Evolutionary conservation across 2,797 vertebrate species (phyloP).

Genomic region (Monodelphis domestica): DNA sequence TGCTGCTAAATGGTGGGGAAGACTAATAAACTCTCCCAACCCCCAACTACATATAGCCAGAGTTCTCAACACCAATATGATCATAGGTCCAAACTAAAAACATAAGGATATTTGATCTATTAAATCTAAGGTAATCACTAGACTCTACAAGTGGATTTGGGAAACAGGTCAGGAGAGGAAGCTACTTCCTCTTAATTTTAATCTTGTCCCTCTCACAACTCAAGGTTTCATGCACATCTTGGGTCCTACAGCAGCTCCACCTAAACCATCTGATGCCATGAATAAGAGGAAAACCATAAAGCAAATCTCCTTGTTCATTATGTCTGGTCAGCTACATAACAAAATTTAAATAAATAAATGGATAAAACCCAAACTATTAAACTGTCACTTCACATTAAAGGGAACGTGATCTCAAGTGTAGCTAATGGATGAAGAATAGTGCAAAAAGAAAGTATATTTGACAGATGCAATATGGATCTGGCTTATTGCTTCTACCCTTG

Average conservation of each 20-base stretch:
- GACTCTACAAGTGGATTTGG: neutral
- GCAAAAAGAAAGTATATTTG: slow-evolving; percentile 56
- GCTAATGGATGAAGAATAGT: slow-evolving; percentile 66
- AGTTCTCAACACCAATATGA: neutral
- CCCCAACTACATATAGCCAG: neutral
- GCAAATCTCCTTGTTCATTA: slow-evolving; percentile 48
- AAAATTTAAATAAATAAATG: slow-evolving; percentile 36
- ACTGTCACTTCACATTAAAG: slow-evolving; percentile 72
- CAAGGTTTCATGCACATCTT: neutral
- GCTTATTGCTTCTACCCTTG: slow-evolving; percentile 53
- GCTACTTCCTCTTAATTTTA: neutral
- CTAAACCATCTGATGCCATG: neutral
- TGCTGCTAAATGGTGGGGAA: neutral
- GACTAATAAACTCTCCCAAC: neutral
- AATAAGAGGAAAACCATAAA: slow-evolving; percentile 4
- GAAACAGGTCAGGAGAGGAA: neutral
- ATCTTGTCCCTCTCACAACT: neutral
- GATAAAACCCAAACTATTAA: slow-evolving; percentile 70
- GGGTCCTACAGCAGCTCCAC: neutral
- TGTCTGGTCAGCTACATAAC: slow-evolving; percentile 32
- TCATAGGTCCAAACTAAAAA: neutral
- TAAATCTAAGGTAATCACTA: neutral
- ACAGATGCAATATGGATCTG: slow-evolving; percentile 38
- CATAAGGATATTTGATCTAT: neutral
- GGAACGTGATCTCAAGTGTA: slow-evolving; percentile 60